Conservation (phyloP, 2,797 vertebrate genomes). For the Philypnodon macrostomus region DNA sequence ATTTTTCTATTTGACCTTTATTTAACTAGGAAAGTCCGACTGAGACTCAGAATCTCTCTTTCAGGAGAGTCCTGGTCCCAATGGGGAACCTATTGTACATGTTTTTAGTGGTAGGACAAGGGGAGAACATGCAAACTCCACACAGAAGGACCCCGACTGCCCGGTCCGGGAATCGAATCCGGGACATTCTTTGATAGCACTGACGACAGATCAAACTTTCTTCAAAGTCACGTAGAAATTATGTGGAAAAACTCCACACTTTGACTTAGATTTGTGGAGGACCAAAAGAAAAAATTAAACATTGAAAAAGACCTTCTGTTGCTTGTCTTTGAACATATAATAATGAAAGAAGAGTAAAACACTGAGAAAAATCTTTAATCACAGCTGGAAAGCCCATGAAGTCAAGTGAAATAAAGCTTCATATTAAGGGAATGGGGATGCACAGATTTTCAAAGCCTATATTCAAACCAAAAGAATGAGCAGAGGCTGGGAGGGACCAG, state of each 20-base stretch:
- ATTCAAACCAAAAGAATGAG: neutral
- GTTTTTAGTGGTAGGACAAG: no score
- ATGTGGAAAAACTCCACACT: no score
- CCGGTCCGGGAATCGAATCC: no score
- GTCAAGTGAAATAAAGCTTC: conserved; percentile 1
- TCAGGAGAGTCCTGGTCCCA: no score
- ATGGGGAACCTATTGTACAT: no score
- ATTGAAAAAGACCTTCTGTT: neutral
- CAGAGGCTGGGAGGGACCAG: no score
- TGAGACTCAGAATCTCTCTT: no score
- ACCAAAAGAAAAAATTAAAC: conserved; percentile 3
- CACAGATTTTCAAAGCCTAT: neutral
- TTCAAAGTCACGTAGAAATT: neutral
- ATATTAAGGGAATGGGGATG: neutral
- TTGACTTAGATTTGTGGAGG: neutral
- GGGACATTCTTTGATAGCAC: neutral
- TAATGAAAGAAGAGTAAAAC: neutral
- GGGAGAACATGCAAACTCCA: no score
- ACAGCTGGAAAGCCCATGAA: conserved; percentile 8
- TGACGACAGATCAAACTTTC: neutral
- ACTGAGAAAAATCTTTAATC: conserved; percentile 1
- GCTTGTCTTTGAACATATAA: conserved; percentile 2
- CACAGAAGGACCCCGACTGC: no score
- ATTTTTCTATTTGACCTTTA: no score
- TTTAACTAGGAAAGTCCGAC: no score